Evolutionary conservation across 2,797 vertebrate genomes (phyloP).

Genomic region (Ceyx erithaca): DNA sequence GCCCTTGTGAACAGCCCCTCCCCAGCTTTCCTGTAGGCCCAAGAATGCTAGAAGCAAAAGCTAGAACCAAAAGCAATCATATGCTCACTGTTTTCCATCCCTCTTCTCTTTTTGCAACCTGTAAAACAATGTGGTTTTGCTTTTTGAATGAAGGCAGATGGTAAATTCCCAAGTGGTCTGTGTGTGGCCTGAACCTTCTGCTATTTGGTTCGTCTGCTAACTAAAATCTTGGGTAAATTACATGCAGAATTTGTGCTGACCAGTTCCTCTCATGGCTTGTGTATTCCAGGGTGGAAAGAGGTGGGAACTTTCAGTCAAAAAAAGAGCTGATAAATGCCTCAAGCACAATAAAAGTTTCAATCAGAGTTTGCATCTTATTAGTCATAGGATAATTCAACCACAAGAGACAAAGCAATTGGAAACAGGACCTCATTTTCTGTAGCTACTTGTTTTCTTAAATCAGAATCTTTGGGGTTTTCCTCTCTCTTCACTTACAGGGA

Average conservation of each 20-base stretch:
- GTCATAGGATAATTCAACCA: not conserved
- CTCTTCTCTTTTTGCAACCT: not conserved
- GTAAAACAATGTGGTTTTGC: not conserved
- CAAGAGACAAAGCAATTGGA: constrained; percentile 29
- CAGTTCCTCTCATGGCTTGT: not conserved
- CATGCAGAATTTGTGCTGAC: not conserved
- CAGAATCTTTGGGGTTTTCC: constrained; percentile 16
- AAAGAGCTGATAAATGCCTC: not conserved
- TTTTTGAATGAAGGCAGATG: constrained; percentile 11
- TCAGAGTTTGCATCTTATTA: not conserved
- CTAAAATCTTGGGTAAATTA: not conserved
- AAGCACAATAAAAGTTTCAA: not conserved
- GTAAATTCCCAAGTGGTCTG: not conserved
- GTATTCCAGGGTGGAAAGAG: not conserved
- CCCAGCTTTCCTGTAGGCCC: too few relatives aligned
- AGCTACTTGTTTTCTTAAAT: constrained; percentile 37
- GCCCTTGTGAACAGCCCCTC: too few relatives aligned
- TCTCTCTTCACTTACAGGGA: constrained; percentile 19
- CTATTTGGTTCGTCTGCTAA: not conserved
- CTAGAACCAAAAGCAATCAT: not conserved
- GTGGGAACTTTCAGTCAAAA: not conserved
- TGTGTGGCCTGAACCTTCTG: not conserved
- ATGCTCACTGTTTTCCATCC: not conserved
- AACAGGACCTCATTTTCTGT: constrained; percentile 10
- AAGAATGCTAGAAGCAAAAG: not conserved